Evolutionary conservation across 1,140 invertebrate genomes (phyloP).

Genomic region (Saxidomus purpurata): DNA sequence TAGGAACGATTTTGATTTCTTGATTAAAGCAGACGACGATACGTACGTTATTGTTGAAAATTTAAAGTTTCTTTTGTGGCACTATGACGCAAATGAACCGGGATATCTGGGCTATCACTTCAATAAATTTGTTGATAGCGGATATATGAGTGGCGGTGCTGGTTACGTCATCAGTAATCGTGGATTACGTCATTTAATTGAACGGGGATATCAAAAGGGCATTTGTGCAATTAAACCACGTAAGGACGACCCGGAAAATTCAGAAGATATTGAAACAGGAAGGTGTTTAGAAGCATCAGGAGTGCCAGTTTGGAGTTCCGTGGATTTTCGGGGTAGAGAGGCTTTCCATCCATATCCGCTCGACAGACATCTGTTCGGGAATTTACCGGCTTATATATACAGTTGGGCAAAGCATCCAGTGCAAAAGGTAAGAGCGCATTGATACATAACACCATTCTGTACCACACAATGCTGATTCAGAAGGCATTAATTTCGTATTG

Average conservation of each 20-base stretch:
- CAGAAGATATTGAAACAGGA: constrained; percentile 73
- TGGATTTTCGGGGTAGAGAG: constrained; percentile 56
- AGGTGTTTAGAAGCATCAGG: constrained; percentile 70
- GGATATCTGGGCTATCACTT: constrained; percentile 76
- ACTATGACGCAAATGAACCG: constrained; percentile 75
- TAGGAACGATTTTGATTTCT: constrained; percentile 77
- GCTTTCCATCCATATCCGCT: constrained; percentile 64
- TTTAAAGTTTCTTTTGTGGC: constrained; percentile 93
- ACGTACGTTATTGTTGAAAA: constrained; percentile 97
- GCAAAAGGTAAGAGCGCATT: constrained; percentile 11
- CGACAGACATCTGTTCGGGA: constrained; percentile 27
- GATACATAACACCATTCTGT: too few species aligned
- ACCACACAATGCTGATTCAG: background rate
- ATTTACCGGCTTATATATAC: constrained; percentile 44
- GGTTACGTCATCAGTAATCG: constrained; percentile 74
- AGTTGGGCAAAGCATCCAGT: constrained; percentile 47
- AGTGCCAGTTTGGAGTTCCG: constrained; percentile 56
- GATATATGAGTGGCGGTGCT: constrained; percentile 74
- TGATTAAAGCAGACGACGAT: constrained; percentile 83
- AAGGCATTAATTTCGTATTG: background rate
- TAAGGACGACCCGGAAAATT: constrained; percentile 62
- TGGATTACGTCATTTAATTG: constrained; percentile 64
- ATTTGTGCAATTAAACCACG: constrained; percentile 45
- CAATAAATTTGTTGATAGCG: constrained; percentile 67
- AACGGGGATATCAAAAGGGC: constrained; percentile 50